Percentiles rank a stretch among this genome's conserved stretches.
These are phyloP conservation scores for Diuraphis noxia DNA, from an alignment of 1,140 invertebrate species.

Conservation along the genomic window DNA sequence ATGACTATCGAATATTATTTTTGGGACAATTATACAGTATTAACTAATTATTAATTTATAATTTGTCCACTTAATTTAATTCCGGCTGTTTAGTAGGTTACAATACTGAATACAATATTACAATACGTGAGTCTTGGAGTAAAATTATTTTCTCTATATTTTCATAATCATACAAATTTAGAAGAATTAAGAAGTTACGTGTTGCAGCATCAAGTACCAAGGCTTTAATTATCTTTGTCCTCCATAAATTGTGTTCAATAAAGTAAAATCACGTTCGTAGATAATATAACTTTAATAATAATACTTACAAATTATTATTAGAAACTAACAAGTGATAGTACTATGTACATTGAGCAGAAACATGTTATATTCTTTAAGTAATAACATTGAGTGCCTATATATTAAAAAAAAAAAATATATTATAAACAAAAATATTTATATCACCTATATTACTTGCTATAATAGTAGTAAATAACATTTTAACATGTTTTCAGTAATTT, in stretches of 20 bases:
- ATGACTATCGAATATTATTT: background rate
- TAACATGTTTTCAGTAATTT: background rate
- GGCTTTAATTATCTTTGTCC: background rate
- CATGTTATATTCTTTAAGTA: background rate
- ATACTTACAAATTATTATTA: background rate
- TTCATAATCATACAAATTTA: background rate
- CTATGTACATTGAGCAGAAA: background rate
- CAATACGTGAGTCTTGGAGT: background rate
- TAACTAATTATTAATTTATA: background rate
- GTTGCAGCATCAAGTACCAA: background rate
- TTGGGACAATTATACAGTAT: background rate
- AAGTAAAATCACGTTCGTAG: background rate
- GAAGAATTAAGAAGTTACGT: background rate
- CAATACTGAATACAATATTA: background rate
- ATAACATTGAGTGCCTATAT: no score
- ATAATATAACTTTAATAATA: background rate
- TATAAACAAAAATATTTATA: no score
- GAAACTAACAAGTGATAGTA: background rate
- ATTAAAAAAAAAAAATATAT: no score
- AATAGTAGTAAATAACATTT: background rate
- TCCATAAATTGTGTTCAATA: background rate
- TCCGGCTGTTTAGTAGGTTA: background rate
- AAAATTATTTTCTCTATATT: background rate
- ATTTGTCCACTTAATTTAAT: background rate
- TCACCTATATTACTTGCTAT: no score